These are phyloP conservation scores for Manduca sexta DNA, from an alignment of 1,140 invertebrate species.

Conservation along the genomic window DNA sequence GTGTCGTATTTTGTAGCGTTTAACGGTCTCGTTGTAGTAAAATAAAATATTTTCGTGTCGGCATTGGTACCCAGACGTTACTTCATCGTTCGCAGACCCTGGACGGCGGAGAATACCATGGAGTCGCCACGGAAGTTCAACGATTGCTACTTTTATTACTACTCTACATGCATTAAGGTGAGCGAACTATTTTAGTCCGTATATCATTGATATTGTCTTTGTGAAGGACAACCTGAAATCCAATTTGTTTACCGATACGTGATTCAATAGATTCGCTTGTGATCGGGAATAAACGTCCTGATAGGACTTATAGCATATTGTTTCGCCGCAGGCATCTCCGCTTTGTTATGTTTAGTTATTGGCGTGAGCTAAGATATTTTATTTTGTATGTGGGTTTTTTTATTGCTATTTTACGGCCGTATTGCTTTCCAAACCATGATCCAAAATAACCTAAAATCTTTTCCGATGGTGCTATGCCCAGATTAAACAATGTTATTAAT, in stretches of 20 bases:
- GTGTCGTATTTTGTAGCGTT: constrained; percentile 19
- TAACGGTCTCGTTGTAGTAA: constrained; percentile 9
- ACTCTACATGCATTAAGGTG: constrained; percentile 87
- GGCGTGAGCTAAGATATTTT: no score
- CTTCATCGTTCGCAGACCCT: constrained; percentile 39
- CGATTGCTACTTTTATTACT: constrained; percentile 90
- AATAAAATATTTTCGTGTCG: constrained; percentile 19
- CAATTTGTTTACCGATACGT: background rate
- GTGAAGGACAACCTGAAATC: background rate
- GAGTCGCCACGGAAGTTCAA: constrained; percentile 79
- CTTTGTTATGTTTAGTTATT: no score
- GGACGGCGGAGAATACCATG: constrained; percentile 58
- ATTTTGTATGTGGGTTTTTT: no score
- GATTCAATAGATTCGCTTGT: no score
- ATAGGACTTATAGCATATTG: no score
- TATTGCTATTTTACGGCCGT: no score
- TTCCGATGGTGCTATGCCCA: no score
- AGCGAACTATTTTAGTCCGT: constrained; percentile 21
- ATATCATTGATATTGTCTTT: background rate
- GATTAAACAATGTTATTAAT: no score
- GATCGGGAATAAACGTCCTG: no score
- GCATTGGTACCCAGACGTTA: constrained; percentile 15
- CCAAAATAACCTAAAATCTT: no score
- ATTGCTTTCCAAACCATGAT: no score
- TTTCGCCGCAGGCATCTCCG: no score